Evolutionary conservation across 2,113 vertebrate genomes (phyloP).

Genomic region (Cygnus atratus): DNA sequence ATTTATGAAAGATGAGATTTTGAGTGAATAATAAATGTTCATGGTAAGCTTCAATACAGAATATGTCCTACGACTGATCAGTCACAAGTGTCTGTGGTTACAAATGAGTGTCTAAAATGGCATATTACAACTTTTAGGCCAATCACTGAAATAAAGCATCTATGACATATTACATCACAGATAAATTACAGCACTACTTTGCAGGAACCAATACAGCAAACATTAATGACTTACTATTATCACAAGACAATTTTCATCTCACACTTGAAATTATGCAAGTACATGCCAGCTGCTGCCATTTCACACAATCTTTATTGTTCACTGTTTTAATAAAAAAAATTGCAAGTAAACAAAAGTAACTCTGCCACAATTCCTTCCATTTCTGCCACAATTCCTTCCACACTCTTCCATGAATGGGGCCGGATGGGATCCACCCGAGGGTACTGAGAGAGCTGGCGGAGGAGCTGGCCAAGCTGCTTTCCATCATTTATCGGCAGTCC

Average conservation of each 20-base stretch:
- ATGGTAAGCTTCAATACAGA: constrained; percentile 1
- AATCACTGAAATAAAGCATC: not conserved
- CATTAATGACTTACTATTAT: not conserved
- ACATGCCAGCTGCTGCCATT: not conserved
- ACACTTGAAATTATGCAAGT: not conserved
- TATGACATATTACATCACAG: not conserved
- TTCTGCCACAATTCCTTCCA: not conserved
- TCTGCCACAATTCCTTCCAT: not conserved
- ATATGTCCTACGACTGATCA: not conserved
- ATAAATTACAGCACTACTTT: not conserved
- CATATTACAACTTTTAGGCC: not conserved
- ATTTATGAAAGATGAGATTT: constrained; percentile 9
- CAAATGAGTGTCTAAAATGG: not conserved
- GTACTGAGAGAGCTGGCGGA: too few species aligned
- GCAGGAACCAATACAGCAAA: not conserved
- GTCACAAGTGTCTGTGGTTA: not conserved
- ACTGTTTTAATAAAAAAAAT: not conserved
- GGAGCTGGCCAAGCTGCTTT: too few species aligned
- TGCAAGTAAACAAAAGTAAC: not conserved
- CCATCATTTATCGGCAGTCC: too few species aligned
- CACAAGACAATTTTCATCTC: not conserved
- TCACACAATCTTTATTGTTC: not conserved
- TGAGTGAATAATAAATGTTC: not conserved
- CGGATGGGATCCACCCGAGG: too few species aligned
- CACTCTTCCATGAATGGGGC: not conserved